phyloP scores from a whole-genome alignment of 2,888 invertebrate genomes.

The Ichneumoninae sp. region DNA sequence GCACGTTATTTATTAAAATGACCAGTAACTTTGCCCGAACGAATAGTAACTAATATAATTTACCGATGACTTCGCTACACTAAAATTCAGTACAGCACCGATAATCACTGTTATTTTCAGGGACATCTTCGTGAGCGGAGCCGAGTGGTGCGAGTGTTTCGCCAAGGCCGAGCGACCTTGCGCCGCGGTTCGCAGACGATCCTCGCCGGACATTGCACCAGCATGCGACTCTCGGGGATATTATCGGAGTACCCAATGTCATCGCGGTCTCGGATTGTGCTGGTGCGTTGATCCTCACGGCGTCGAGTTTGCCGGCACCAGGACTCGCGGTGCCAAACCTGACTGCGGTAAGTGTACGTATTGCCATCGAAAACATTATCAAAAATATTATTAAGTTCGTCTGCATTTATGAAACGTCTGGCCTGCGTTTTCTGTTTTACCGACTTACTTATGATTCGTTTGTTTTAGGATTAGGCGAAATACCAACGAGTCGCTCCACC shows the following conservation, averaged over 20 bases:
- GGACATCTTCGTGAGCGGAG: conserved; percentile 88
- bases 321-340: conserved; percentile 90
- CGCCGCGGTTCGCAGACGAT: conserved; percentile 92
- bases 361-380: conserved; percentile 47
- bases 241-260: conserved; percentile 94
- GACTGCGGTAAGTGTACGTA: conserved; percentile 89
- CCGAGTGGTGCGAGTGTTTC: conserved; percentile 94
- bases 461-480: neutral
- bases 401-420: neutral
- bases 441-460: neutral
- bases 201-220: conserved; percentile 88
- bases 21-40: neutral
- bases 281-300: conserved; percentile 98
- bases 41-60: neutral
- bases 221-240: conserved; percentile 94
- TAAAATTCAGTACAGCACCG: neutral
- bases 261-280: conserved; percentile 94
- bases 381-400: neutral
- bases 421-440: neutral
- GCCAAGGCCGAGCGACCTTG: conserved; percentile 93
- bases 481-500: neutral
- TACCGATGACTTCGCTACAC: neutral
- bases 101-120: conserved; percentile 76
- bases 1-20: neutral
- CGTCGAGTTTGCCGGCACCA: conserved; percentile 93